These are phyloP conservation scores for Clinocottus analis DNA, from an alignment of 2,113 vertebrate genomes.

Conservation along the genomic window DNA sequence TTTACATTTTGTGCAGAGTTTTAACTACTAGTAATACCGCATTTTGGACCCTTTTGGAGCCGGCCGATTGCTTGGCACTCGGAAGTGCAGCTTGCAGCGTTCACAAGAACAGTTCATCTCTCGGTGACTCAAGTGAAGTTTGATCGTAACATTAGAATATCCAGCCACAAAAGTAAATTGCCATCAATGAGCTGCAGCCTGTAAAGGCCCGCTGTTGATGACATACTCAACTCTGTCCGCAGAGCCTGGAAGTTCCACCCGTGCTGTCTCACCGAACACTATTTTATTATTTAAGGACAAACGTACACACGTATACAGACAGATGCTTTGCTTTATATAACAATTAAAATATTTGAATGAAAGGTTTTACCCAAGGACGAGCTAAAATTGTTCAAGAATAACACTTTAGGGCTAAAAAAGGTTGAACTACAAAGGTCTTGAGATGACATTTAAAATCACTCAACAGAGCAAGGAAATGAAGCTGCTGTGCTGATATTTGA, in stretches of 20 bases:
- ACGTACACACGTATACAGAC: too few species aligned
- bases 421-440: neutral
- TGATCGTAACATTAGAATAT: too few species aligned
- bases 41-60: neutral
- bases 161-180: too few species aligned
- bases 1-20: neutral
- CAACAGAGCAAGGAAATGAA: neutral
- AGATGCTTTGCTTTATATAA: neutral
- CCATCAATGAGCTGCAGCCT: too few species aligned
- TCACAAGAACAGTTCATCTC: neutral
- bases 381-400: neutral
- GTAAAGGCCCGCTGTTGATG: too few species aligned
- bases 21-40: neutral
- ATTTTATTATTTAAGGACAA: too few species aligned
- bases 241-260: too few species aligned
- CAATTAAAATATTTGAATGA: neutral
- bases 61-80: neutral
- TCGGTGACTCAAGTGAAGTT: too few species aligned
- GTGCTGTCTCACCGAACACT: too few species aligned
- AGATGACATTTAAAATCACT: conserved; percentile 7
- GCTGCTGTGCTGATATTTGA: conserved; percentile 26
- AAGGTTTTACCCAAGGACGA: neutral
- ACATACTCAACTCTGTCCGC: too few species aligned
- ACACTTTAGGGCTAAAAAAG: neutral
- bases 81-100: neutral